Base-by-base conservation (phyloP, 2,888 invertebrate genomes). In the Apoda limacodes region DNA sequence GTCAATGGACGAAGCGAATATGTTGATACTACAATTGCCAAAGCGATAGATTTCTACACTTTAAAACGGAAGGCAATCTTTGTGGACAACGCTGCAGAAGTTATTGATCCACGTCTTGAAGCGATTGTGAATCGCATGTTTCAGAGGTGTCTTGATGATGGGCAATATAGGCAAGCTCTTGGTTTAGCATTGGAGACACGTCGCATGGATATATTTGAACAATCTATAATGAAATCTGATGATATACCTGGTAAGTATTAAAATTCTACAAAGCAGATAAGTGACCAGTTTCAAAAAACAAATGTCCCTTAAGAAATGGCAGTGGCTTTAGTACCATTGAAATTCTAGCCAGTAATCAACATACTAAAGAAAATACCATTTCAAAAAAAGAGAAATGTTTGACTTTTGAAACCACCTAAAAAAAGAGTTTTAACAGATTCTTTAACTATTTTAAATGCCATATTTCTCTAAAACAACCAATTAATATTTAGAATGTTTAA, bases 101-200 rank as follows among this genome's bases (percentile, higher is more conserved):
- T 83, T 1, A 90, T 94, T 26, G 94, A 94, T 63, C 83, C 88
- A 5, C 85, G 93, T 4, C 76, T 99, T 37, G 96, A 97, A 68
- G 91, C 88, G 2, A 94, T 99, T 46, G 97, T 99, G 0, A 93
- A 98, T 64, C 86, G 96, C 28, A 98, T 99, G 96, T 98, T 99
- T 70, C 92, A 95, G 55, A 84, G 95, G 38, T 99, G 98, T 55
- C 82, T 99, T 45, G 93, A 94, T 41, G 96, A 98, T 64, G 92
- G 92, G 17, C 97, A 98, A 56, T 96, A 90, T 63, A 88, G 95
- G 24, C 98, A 98, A 66, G 98, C 98, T 4, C 82, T 99, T 22
- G 99, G 99, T 0, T 83, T 99, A 52, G 96, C 98, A 3, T 78
- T 99, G 28, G 99, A 99, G 70, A 98, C 98, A 0, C 85, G 95